Conservation (phyloP, 2,797 vertebrate species). For the Cirrhinus mrigala region DNA sequence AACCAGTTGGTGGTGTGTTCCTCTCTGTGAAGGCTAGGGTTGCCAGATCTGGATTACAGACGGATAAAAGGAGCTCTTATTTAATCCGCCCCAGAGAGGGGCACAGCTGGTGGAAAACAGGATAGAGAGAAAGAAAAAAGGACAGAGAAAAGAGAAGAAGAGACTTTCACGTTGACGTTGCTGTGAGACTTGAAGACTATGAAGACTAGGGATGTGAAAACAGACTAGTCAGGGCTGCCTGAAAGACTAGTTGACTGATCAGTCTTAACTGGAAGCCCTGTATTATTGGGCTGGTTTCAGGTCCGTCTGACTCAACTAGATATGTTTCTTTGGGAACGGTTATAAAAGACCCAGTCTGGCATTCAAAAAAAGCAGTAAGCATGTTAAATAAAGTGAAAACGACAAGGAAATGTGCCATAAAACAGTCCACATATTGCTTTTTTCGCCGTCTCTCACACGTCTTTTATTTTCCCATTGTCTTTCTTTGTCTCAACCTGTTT, state of each 20-base stretch:
- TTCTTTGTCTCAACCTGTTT: slow-evolving; percentile 54
- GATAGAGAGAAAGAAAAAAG: slow-evolving; percentile 3
- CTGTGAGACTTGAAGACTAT: not conserved
- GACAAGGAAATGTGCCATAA: not conserved
- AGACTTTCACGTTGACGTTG: not conserved
- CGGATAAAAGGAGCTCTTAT: slow-evolving; percentile 73
- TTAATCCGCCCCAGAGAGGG: slow-evolving; percentile 69
- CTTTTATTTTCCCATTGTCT: not conserved
- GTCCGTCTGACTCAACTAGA: not conserved
- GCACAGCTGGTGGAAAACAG: slow-evolving; percentile 54
- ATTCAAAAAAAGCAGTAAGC: not conserved
- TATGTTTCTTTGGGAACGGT: not conserved
- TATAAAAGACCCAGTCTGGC: not conserved
- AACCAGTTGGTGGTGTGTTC: slow-evolving; percentile 40
- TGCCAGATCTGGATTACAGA: slow-evolving; percentile 68
- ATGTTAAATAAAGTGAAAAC: not conserved
- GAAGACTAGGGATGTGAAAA: not conserved
- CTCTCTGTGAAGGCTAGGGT: slow-evolving; percentile 17
- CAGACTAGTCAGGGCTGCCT: not conserved
- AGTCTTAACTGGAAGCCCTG: slow-evolving; percentile 1
- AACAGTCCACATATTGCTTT: not conserved
- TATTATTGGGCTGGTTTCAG: slow-evolving; percentile 5
- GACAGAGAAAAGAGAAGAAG: not conserved
- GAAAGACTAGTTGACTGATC: not conserved
- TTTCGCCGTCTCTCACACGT: not conserved